Base-by-base conservation (phyloP, 53 echinoderm and acorn worm genomes). In the Luidia sarsii region DNA sequence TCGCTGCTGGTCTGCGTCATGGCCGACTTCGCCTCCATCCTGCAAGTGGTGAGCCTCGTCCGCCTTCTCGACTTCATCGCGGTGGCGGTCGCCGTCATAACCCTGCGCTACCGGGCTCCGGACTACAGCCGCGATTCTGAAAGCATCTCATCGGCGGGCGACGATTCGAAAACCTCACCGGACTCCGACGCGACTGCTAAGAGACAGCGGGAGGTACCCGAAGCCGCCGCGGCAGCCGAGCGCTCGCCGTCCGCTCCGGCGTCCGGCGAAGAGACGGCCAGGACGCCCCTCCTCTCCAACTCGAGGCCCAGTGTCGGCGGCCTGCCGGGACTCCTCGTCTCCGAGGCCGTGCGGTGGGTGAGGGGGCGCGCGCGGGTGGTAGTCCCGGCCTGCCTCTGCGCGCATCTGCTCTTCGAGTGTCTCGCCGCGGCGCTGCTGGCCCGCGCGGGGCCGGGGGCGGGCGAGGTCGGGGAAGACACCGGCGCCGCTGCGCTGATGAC, bases 1-100 rank as follows among this genome's bases (percentile, higher is more conserved):
- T 74, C 88, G n/a, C 32, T 88, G 52, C 21, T 88, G 59, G 48
- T 88, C 27, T 68, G 82, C 39, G 66, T 88, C 33, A 56, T 88
- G 37, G n/a, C 83, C 22, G 77, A 83, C 28, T 75, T 88, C 57
- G 83, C 67, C 1, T 43, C 64, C 16, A 36, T 88, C 5, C 83
- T 88, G 24, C 67, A 88, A 50, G 74, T 88, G 39, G 28, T 75
- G 18, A 83, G 83, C 10, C 61, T 88, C 3, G 77, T 88, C 3
- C 64, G 67, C 23, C 75, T 83, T 37, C 33, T 75, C 1, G 88
- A 88, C 60, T 83, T 83, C 65, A 48, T 81, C 25, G 68, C 75
- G 13, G 77, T 83, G 1, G 48, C 59, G 10, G 10, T 69, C 7
- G 68, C 88, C 2, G 75, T 66, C 11, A 57, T 88, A 23, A 77